Evolutionary conservation across 2,113 vertebrate genomes (phyloP), one percentile per base, ranked within the genome.

Genomic region (Triplophysa tibetana): DNA sequence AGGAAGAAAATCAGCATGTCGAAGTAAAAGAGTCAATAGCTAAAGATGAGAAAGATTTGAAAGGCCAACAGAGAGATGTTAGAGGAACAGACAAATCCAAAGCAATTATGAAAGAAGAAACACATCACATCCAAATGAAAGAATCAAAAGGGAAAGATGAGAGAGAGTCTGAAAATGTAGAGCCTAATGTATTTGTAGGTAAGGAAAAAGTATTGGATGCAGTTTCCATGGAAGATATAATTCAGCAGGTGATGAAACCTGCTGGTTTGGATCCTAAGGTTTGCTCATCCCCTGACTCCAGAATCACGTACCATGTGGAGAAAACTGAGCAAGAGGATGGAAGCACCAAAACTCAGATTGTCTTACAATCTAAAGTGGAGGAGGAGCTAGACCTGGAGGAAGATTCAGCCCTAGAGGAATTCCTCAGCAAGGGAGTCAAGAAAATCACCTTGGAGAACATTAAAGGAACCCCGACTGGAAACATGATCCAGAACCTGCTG

Each of bases 171-270:
- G 62, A 74, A 50, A 67, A 75, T 65, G 67, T 38, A 26, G 78
- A 77, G 69, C 33, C 62, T 12, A 70, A 19, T 12, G 26, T 12
- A 58, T 70, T 54, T 38, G 75, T 83, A 70, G 74, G 67, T 81
- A 86, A 90, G 70, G 89, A 89, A 76, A 90, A 85, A 68, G 78
- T 85, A 21, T 85, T 92, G 64, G 89, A 93, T 61, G 60, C 87
- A 1, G 87, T 90, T 66, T 89, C 86, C 78, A 88, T 93, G n/a
- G 88, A 93, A 74, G 95, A 96, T 54, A 94, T 98, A 29, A 93
- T 99, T 60, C 93, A 94, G 87, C 95, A 92, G 78, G 93, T 95
- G 54, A 93, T 95, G 0, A 95, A 92, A 65, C 91, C 96, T 75
- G 92, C 93, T 8, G 91, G 91, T 54, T 84, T 88, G 2, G 92